Percentiles rank a stretch among this genome's conserved stretches.
Evolutionary conservation across 53 echinoderm and acorn worm genomes (phyloP).

Genomic region (Stichopus horrens): DNA sequence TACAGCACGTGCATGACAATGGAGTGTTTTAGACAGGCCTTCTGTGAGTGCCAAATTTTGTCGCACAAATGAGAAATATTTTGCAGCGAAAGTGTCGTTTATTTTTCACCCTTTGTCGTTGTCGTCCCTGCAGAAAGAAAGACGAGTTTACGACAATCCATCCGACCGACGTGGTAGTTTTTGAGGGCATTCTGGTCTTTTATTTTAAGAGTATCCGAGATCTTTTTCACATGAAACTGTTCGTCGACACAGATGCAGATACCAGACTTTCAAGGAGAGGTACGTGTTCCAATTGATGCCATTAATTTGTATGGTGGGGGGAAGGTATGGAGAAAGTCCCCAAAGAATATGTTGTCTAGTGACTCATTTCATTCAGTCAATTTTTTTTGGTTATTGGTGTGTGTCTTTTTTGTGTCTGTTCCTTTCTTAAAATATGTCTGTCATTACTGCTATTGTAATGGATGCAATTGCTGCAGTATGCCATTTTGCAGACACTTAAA

Average conservation of each 20-base stretch:
- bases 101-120: not conserved
- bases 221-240: slow-evolving; percentile 93
- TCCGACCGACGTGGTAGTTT: slow-evolving; percentile 88
- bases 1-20: too few relatives aligned
- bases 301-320: not conserved
- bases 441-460: too few relatives aligned
- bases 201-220: slow-evolving; percentile 82
- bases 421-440: too few relatives aligned
- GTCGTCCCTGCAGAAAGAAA: slow-evolving; percentile 51
- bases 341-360: too few relatives aligned
- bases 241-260: slow-evolving; percentile 98
- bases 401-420: too few relatives aligned
- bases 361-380: too few relatives aligned
- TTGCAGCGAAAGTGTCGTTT: not conserved
- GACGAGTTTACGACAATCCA: slow-evolving; percentile 65
- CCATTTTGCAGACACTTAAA: too few relatives aligned
- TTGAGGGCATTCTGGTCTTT: slow-evolving; percentile 94
- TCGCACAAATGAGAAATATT: not conserved
- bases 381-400: too few relatives aligned
- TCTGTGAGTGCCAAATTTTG: too few relatives aligned
- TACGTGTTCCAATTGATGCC: slow-evolving; percentile 16
- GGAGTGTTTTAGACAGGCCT: too few relatives aligned
- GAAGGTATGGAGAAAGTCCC: too few relatives aligned
- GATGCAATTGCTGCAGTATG: too few relatives aligned
- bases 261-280: slow-evolving; percentile 99